Conservation (phyloP, 1,140 invertebrate species). For the Pachyrhynchus sulphureomaculatus region DNA sequence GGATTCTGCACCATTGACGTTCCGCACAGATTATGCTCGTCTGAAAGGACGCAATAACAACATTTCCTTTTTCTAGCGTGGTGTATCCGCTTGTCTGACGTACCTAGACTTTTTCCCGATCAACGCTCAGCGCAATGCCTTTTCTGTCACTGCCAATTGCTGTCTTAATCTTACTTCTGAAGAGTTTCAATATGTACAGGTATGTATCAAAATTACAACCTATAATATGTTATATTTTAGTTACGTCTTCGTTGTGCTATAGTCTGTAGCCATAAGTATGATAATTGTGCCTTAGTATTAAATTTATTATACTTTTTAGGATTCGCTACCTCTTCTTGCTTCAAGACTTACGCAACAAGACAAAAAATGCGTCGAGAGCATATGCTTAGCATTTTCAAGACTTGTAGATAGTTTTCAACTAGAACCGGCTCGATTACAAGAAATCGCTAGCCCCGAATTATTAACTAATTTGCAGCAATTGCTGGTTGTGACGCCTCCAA, state of each 20-base stretch:
- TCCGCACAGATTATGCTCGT: no score
- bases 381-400: constrained; percentile 93
- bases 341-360: constrained; percentile 89
- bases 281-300: no score
- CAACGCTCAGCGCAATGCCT: constrained; percentile 89
- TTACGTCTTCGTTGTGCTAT: no score
- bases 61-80: constrained; percentile 66
- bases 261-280: no score
- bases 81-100: constrained; percentile 91
- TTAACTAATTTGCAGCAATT: constrained; percentile 91
- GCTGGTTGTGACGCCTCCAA: constrained; percentile 87
- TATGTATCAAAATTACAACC: neutral
- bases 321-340: constrained; percentile 84
- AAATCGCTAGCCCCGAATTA: constrained; percentile 91
- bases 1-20: no score
- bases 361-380: constrained; percentile 96
- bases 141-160: constrained; percentile 95
- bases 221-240: neutral
- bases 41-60: no score
- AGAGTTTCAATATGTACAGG: constrained; percentile 87
- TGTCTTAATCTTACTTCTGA: constrained; percentile 91
- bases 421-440: constrained; percentile 85
- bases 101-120: constrained; percentile 98
- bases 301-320: constrained; percentile 46
- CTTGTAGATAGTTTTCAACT: constrained; percentile 96